Evolutionary conservation across 2,888 invertebrate genomes (phyloP), one percentile per base, ranked within the genome.

Genomic region (Furcula furcula): DNA sequence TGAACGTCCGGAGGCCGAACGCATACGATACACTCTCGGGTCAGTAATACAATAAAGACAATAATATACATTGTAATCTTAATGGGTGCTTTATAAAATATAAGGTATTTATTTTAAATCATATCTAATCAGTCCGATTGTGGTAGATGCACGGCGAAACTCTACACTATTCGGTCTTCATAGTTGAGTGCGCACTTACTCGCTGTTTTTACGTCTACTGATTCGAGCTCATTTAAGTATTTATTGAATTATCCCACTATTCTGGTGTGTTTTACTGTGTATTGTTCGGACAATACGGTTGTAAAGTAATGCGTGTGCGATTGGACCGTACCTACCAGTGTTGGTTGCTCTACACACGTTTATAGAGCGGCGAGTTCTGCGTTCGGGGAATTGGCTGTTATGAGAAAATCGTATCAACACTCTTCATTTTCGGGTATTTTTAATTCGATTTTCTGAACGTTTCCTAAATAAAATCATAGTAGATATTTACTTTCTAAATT

Each of bases 71-170:
- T 49, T 37, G 34, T 34, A 37, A 41, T 38, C 36, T 40, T 36
- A 37, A 44, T 48, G 41, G 43, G 44, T 54, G 56, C 61, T 66
- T 59, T 55, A 60, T 64, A 55, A n/a, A 65, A 65, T 65, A 62
- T 61, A 39, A 36, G 41, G 46, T 51, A 62, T 65, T 63, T 57
- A 54, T 45, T 53, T 45, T 44, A 52, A 42, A 34, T 40, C 52
- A 49, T 82, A 83, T 80, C 83, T 84, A 79, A 84, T 84, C 83
- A 58, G 56, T 52, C 49, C 46, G 48, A 44, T 65, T 60, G 62
- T 51, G 59, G 62, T 62, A 58, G 57, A 56, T 56, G 39, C 42
- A 46, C 50, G 34, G 42, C 48, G 52, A 55, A 54, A 58, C 47
- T 54, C 48, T 57, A 62, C 51, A 42, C 50, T 50, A 55, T 62